Conservation (phyloP, 2,113 vertebrate genomes). For the Aptenodytes forsteri region DNA sequence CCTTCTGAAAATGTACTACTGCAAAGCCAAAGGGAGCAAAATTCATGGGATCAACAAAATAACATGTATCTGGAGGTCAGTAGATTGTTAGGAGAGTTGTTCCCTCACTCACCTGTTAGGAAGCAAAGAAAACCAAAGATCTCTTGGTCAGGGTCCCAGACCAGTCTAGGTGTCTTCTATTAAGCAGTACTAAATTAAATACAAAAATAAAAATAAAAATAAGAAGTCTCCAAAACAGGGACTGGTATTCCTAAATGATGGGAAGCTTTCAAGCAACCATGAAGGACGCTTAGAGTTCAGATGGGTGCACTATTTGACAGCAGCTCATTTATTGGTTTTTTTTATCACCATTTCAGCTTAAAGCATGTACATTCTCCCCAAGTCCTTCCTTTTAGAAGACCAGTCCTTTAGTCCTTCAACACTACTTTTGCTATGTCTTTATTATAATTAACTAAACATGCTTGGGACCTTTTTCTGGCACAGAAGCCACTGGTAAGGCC, state of each 20-base stretch:
- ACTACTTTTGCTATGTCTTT: not conserved
- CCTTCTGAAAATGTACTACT: not conserved
- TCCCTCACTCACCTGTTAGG: not conserved
- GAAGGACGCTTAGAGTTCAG: not conserved
- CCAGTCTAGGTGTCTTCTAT: not conserved
- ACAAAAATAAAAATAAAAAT: not conserved
- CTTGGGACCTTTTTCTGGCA: not conserved
- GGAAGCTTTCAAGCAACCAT: not conserved
- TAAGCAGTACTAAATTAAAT: not conserved
- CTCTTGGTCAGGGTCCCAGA: not conserved
- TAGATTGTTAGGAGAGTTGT: not conserved
- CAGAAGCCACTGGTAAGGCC: not conserved
- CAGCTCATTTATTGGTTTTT: not conserved
- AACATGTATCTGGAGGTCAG: not conserved
- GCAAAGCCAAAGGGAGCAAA: not conserved
- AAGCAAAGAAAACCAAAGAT: not conserved
- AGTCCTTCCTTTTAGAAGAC: not conserved
- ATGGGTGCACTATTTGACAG: not conserved
- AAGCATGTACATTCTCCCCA: not conserved
- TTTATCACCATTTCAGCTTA: not conserved
- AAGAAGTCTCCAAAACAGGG: not conserved
- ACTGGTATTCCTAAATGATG: accelerated
- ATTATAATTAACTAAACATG: not conserved
- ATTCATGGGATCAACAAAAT: not conserved
- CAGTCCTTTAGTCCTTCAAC: not conserved